Base-by-base conservation (phyloP, 2,797 vertebrate species). In the Muscicapa striata region DNA sequence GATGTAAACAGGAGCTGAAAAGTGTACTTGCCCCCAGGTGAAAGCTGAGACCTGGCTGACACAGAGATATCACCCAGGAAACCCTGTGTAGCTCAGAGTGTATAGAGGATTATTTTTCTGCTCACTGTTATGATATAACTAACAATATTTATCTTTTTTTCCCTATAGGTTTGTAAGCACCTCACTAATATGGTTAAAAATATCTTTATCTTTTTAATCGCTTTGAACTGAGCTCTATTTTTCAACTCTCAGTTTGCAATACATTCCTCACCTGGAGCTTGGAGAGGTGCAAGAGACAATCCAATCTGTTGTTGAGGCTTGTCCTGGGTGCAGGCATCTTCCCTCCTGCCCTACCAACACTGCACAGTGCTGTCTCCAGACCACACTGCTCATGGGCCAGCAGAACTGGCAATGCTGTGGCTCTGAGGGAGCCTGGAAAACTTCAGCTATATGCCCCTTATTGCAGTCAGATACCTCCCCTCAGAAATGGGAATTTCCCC, bases 341-440 rank as follows among this genome's bases (percentile, higher is more conserved):
- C 19, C 29, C 26, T 23, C 17, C 59, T 63, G 41, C 30, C 23
- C 29, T 32, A 5, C 9, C 43, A 89, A 3, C 16, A 21, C 57
- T 34, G n/a, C n/a, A 32, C 1, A 0, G 1, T 20, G 9, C 4
- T 27, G 4, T 45, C 51, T 40, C 51, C 24, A 14, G 13, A 38
- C 15, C 43, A 18, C 3, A 4, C 7, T 51, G 43, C 40, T 22
- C 48, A 6, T 8, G n/a, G 51, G 15, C 13, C 32, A 41, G 6
- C 5, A 34, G 51, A 54, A 7, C 17, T 22, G 55, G 5, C 27
- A 48, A 0, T 7, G 7, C 11, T 61, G 15, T 8, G 26, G 16
- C 21, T 74, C 40, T 79, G 51, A 69, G 30, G 20, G 10, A 58
- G 59, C 46, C 24, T 14, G 24, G 11, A 52, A 58, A 66, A 17